Percentiles rank a stretch among this genome's conserved stretches.
phyloP scores from a whole-genome alignment of 2,113 vertebrate species.

The Glareola pratincola region DNA sequence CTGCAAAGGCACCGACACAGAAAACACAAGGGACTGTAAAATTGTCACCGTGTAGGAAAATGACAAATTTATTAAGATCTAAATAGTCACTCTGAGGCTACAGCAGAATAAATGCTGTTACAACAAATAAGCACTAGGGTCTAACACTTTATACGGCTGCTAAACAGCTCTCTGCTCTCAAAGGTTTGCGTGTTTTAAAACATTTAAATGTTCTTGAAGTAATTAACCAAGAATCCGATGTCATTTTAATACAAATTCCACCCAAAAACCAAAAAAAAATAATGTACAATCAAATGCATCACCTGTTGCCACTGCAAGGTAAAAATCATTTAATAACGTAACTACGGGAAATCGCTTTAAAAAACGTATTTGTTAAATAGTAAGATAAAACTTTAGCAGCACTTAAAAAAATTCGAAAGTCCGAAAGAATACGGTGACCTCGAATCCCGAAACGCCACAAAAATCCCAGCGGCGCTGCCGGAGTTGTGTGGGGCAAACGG shows the following conservation, averaged over 20 bases:
- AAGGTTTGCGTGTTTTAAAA: background rate
- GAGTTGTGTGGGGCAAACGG: rapidly evolving
- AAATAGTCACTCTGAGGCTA: background rate
- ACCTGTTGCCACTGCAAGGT: background rate
- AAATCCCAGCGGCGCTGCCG: background rate
- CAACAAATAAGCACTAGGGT: background rate
- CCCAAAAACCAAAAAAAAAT: background rate
- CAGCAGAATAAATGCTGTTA: background rate
- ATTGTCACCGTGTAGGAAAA: background rate
- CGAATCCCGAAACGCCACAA: background rate
- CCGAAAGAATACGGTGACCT: background rate
- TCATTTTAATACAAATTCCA: conserved; percentile 16
- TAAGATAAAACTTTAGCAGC: background rate
- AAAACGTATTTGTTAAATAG: background rate
- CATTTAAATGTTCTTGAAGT: background rate
- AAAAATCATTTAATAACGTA: background rate
- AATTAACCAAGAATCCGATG: background rate
- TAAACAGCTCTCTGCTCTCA: background rate
- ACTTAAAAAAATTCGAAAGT: background rate
- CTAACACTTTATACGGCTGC: background rate
- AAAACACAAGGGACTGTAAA: background rate
- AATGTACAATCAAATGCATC: background rate
- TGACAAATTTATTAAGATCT: background rate
- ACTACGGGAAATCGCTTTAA: background rate
- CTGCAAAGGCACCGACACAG: background rate